phyloP scores from a whole-genome alignment of 2,888 invertebrate genomes.

The Pegoplata infirma region DNA sequence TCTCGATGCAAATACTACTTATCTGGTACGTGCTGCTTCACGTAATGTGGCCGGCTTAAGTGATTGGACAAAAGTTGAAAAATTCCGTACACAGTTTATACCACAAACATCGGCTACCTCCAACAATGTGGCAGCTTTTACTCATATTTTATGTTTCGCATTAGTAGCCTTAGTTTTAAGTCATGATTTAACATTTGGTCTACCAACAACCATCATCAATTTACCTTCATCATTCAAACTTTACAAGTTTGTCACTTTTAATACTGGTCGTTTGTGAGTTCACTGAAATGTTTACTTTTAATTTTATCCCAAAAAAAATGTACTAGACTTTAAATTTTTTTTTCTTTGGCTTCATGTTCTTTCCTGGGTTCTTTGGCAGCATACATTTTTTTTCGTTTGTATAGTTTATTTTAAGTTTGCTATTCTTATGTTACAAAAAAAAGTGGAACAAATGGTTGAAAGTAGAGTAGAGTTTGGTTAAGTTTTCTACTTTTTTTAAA shows the following conservation, averaged over 20 bases:
- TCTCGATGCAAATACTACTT: constrained; percentile 79
- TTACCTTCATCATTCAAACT: background rate
- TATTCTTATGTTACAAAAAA: background rate
- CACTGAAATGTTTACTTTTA: constrained; percentile 40
- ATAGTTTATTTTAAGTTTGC: constrained; percentile 40
- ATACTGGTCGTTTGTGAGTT: constrained; percentile 33
- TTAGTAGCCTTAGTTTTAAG: constrained; percentile 61
- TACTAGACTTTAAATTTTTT: background rate
- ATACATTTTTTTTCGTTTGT: background rate
- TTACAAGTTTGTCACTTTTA: background rate
- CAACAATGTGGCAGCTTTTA: constrained; percentile 31
- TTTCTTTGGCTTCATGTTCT: constrained; percentile 6
- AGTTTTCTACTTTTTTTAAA: constrained; percentile 4
- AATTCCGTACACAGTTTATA: constrained; percentile 74
- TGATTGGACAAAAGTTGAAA: constrained; percentile 75
- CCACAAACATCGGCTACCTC: constrained; percentile 71
- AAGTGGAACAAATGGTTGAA: background rate
- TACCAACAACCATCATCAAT: background rate
- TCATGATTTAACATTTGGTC: constrained; percentile 47
- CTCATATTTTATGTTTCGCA: constrained; percentile 57
- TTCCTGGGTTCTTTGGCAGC: background rate
- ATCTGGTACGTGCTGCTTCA: constrained; percentile 80
- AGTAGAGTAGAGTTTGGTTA: background rate
- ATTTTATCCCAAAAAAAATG: constrained; percentile 14
- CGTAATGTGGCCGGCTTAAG: constrained; percentile 80